A percentile compares a stretch with the other conserved stretches of the same genome.
Evolutionary conservation across 1,140 invertebrate species (phyloP).

Genomic region (Zaprionus ghesquierei): DNA sequence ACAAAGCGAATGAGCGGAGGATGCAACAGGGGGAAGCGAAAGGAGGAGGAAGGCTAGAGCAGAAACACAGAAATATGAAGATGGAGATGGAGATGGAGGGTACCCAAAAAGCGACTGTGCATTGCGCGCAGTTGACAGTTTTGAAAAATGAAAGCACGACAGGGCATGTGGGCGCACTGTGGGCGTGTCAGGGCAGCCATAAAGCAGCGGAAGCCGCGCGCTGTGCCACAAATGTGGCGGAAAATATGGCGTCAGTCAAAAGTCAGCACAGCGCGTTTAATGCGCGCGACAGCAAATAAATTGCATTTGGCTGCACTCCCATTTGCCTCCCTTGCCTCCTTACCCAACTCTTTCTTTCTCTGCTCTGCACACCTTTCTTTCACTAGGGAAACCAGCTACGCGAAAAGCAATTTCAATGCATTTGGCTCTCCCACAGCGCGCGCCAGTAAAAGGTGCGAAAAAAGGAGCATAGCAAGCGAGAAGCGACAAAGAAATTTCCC

Average conservation of each 20-base stretch:
- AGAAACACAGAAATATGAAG: background rate
- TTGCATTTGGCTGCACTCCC: slow-evolving; percentile 68
- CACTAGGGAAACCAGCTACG: background rate
- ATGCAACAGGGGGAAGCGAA: slow-evolving; percentile 15
- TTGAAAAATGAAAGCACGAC: slow-evolving; percentile 69
- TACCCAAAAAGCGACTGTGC: slow-evolving; percentile 51
- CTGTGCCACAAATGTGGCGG: slow-evolving; percentile 58
- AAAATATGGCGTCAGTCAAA: slow-evolving; percentile 82
- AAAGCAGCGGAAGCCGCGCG: slow-evolving; percentile 46
- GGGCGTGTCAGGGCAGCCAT: slow-evolving; percentile 38
- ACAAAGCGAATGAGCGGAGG: slow-evolving; percentile 41
- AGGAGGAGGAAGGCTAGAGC: background rate
- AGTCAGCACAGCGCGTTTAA: slow-evolving; percentile 71
- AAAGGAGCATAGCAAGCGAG: background rate
- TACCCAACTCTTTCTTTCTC: background rate
- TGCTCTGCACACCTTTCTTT: background rate
- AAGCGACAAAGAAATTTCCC: background rate
- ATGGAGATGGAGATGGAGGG: background rate
- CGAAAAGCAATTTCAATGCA: slow-evolving; percentile 68
- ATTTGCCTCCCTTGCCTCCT: background rate
- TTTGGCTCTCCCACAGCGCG: slow-evolving; percentile 45
- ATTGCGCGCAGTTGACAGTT: slow-evolving; percentile 68
- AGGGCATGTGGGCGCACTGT: background rate
- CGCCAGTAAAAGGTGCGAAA: slow-evolving; percentile 52
- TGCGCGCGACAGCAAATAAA: slow-evolving; percentile 79